Percentiles rank a stretch among this genome's conserved stretches.
phyloP scores from a whole-genome alignment of 2,113 vertebrate species.

The Pelecanus crispus region DNA sequence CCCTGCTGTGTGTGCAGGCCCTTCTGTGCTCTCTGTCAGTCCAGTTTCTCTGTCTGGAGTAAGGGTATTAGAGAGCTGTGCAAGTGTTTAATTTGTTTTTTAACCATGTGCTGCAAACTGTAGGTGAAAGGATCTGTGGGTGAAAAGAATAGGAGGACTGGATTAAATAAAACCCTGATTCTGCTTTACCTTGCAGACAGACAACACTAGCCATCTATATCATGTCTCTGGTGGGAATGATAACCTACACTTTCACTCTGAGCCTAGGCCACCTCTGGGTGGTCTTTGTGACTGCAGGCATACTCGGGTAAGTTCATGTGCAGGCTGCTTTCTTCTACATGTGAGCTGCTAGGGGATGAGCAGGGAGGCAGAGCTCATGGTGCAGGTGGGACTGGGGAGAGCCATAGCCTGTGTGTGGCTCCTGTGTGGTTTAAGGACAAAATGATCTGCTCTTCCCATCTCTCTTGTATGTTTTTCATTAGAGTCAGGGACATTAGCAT shows the following conservation, averaged over 20 bases:
- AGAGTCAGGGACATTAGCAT: rapidly evolving
- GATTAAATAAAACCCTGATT: not conserved
- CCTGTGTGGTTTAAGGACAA: not conserved
- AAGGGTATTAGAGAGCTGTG: not conserved
- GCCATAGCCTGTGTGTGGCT: not conserved
- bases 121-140: not conserved
- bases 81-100: not conserved
- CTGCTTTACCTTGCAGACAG: conserved; percentile 73
- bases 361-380: not conserved
- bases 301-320: conserved; percentile 81
- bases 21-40: not conserved
- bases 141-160: not conserved
- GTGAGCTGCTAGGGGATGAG: not conserved
- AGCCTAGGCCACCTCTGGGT: conserved; percentile 85
- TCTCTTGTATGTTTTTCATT: not conserved
- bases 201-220: conserved; percentile 85
- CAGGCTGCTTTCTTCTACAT: not conserved
- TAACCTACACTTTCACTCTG: conserved; percentile 85
- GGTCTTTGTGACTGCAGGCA: conserved; percentile 87
- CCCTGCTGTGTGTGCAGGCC: not conserved
- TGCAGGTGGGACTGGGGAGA: not conserved
- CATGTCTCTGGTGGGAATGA: conserved; percentile 86
- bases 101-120: not conserved
- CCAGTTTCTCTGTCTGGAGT: not conserved
- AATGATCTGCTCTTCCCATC: not conserved